Evolutionary conservation across 2,113 vertebrate species (phyloP).

Genomic region (Beaufortia kweichowensis): DNA sequence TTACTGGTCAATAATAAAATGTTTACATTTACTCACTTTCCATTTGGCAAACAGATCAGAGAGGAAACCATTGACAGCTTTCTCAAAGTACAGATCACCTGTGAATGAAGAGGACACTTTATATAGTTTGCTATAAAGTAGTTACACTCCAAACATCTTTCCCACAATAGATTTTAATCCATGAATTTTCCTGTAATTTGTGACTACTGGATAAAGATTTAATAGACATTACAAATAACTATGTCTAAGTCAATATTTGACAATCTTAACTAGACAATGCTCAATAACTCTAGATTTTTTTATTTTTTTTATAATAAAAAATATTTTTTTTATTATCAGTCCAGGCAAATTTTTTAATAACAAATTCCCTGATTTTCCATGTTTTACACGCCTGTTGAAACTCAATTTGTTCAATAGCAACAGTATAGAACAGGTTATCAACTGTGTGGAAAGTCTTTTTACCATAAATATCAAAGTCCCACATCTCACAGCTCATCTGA

Average conservation of each 20-base stretch:
- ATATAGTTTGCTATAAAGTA: not conserved
- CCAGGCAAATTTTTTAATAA: too few species aligned
- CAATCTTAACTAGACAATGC: too few species aligned
- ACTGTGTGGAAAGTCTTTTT: conserved; percentile 32
- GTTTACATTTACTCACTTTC: conserved; percentile 85
- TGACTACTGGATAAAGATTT: too few species aligned
- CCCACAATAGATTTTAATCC: too few species aligned
- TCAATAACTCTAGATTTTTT: too few species aligned
- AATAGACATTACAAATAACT: too few species aligned
- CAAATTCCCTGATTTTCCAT: too few species aligned
- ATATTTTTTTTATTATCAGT: too few species aligned
- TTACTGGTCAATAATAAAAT: not conserved
- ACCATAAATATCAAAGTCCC: conserved; percentile 99
- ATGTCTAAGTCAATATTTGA: too few species aligned
- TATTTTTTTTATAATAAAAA: too few species aligned
- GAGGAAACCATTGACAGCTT: conserved; percentile 95
- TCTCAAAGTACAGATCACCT: conserved; percentile 98
- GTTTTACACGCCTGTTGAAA: not conserved
- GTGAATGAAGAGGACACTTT: conserved; percentile 35
- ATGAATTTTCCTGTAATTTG: too few species aligned
- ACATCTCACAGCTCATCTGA: conserved; percentile 99
- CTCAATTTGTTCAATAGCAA: not conserved
- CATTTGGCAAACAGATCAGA: conserved; percentile 97
- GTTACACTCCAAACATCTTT: not conserved
- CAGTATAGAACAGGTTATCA: not conserved